Evolutionary conservation across 2,113 vertebrate genomes (phyloP).

Genomic region (Phaetusa simplex): DNA sequence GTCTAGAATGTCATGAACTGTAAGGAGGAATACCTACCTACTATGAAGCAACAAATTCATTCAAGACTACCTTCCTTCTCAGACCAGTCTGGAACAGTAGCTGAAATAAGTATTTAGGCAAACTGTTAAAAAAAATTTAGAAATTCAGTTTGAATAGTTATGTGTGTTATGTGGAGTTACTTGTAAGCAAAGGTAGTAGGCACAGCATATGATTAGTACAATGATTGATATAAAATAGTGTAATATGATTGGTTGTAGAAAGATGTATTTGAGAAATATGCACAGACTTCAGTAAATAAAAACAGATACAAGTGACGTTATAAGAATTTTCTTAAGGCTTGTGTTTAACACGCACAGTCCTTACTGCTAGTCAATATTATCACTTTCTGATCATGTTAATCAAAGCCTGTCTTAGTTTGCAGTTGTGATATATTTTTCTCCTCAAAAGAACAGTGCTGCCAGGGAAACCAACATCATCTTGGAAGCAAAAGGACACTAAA

Average conservation of each 20-base stretch:
- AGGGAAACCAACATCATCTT: not conserved
- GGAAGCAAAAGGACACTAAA: not conserved
- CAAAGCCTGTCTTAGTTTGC: not conserved
- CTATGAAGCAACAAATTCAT: not conserved
- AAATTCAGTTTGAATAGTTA: not conserved
- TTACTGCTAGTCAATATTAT: not conserved
- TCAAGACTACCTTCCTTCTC: not conserved
- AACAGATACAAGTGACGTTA: not conserved
- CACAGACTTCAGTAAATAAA: not conserved
- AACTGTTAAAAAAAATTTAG: not conserved
- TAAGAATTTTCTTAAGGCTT: not conserved
- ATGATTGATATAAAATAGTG: not conserved
- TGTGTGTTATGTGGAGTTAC: not conserved
- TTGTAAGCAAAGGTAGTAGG: not conserved
- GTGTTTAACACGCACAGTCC: not conserved
- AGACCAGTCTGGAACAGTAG: not conserved
- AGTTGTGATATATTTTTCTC: not conserved
- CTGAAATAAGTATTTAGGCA: not conserved
- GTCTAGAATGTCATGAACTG: not conserved
- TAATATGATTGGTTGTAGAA: not conserved
- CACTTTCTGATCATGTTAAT: not conserved
- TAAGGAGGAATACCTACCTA: not conserved
- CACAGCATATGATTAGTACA: not conserved
- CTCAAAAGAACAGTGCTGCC: not conserved
- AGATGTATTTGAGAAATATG: not conserved